A percentile compares a stretch with the other conserved stretches of the same genome.
Evolutionary conservation across 2,888 invertebrate species (phyloP).

Genomic region (Nyleta sp.): DNA sequence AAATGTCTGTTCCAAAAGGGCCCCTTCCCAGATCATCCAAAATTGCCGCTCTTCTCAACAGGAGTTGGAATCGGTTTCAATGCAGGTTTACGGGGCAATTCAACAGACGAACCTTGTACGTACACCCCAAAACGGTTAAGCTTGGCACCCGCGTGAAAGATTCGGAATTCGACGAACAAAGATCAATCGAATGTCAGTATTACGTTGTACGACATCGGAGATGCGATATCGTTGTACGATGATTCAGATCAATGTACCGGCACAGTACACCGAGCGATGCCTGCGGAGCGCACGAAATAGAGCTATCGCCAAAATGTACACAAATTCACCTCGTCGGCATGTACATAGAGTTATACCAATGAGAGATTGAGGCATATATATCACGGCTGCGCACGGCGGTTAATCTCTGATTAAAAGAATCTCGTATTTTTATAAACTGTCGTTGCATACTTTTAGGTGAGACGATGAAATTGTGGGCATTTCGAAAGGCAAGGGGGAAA

Average conservation of each 20-base stretch:
- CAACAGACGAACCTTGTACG: no score
- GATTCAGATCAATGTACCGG: slow-evolving; percentile 21
- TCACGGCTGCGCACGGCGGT: slow-evolving; percentile 7
- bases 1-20: no score
- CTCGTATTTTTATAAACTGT: slow-evolving; percentile 46
- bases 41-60: no score
- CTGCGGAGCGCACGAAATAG: slow-evolving; percentile 38
- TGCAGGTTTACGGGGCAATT: no score
- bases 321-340: slow-evolving; percentile 46
- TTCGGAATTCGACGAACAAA: slow-evolving; percentile 11
- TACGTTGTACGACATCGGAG: slow-evolving; percentile 30
- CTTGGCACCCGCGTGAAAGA: no score
- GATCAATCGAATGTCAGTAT: slow-evolving; percentile 51
- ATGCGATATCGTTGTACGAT: slow-evolving; percentile 1
- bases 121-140: no score
- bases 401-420: slow-evolving; percentile 34
- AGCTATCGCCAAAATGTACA: slow-evolving; percentile 51
- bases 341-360: slow-evolving; percentile 59
- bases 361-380: slow-evolving; percentile 41
- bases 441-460: slow-evolving; percentile 16
- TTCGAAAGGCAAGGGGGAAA: background rate
- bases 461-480: slow-evolving; percentile 24
- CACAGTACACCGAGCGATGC: slow-evolving; percentile 20
- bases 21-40: no score
- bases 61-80: no score